Base-by-base conservation (phyloP, 2,113 vertebrate species). In the Leptobrachium ailaonicum region DNA sequence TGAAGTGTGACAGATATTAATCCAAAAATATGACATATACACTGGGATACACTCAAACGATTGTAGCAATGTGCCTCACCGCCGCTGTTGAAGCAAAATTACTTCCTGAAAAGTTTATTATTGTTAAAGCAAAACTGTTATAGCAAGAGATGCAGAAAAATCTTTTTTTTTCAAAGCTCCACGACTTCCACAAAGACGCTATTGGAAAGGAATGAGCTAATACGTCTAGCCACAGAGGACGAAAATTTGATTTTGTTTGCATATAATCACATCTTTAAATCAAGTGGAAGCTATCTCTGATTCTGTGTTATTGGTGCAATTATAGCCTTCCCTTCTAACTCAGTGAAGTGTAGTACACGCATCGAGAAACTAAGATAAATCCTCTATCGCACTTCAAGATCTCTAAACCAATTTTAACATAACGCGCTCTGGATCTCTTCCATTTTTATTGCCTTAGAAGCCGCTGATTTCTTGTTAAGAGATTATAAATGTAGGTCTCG, bases 181-280 rank as follows among this genome's bases (percentile, higher is more conserved):
- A 50, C 42, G 54, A 78, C n/a, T 71, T 69, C 43, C 54, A 78
- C 71, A 43, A 78, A 14, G 69, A 78, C 76, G 45, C 43, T 78
- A 70, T 63, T 71, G 43, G 67, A 78, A 67, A 78, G 67, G 70
- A 78, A 78, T 78, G 67, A 78, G 76, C 67, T 78, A 78, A 78
- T 78, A 78, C 71, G 67, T 62, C 68, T 78, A 66, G 67, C 67
- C 76, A 78, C 76, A 78, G 67, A 78, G 76, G 60, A 70, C 67
- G 71, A 50, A 78, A 62, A 78, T 78, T 67, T 50, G 67, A 78
- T 78, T 78, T 44, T 71, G 76, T 78, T 78, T 78, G 76, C 76
- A 78, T 78, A 78, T 78, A 78, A 78, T 78, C 76, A 78, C 54
- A 9, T 50, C 76, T 63, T 78, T 78, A 78, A 78, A 78, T 78